Conservation (phyloP, 2,888 invertebrate species). For the Cephus pygmeus region DNA sequence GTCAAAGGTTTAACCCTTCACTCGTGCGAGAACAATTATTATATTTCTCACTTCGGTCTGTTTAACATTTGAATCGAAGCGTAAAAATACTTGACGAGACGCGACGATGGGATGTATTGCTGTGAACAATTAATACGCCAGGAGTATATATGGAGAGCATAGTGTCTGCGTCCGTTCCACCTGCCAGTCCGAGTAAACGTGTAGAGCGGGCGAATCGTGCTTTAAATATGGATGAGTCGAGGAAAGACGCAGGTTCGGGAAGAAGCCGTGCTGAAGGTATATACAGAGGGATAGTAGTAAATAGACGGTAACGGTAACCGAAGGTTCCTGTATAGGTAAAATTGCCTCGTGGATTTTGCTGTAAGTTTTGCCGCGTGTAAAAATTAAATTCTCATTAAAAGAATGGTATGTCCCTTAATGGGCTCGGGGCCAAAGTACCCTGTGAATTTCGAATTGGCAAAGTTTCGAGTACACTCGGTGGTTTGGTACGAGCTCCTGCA, state of each 20-base stretch:
- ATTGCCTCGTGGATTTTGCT: not conserved
- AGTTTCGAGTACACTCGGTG: not conserved
- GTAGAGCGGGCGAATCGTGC: not conserved
- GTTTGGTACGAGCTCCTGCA: not conserved
- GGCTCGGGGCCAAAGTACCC: not conserved
- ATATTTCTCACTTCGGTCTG: not conserved
- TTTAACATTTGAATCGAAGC: not conserved
- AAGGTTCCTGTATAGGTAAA: not conserved
- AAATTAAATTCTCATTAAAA: not conserved
- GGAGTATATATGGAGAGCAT: not conserved
- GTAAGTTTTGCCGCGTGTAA: not conserved
- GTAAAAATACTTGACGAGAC: not conserved
- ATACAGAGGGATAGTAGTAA: not conserved
- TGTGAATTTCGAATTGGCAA: not conserved
- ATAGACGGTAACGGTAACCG: not conserved
- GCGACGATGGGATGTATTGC: not conserved
- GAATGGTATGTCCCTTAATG: not conserved
- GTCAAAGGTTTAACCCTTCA: constrained; percentile 11
- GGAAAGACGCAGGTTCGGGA: not conserved
- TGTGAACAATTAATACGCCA: not conserved
- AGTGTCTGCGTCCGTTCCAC: not conserved
- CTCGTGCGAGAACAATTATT: not conserved
- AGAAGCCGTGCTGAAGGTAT: not conserved
- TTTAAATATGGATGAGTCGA: not conserved
- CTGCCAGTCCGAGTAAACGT: not conserved